Evolutionary conservation across 2,888 invertebrate species (phyloP), one percentile per base, ranked within the genome.

Genomic region (Rhabditophanes sp.): DNA sequence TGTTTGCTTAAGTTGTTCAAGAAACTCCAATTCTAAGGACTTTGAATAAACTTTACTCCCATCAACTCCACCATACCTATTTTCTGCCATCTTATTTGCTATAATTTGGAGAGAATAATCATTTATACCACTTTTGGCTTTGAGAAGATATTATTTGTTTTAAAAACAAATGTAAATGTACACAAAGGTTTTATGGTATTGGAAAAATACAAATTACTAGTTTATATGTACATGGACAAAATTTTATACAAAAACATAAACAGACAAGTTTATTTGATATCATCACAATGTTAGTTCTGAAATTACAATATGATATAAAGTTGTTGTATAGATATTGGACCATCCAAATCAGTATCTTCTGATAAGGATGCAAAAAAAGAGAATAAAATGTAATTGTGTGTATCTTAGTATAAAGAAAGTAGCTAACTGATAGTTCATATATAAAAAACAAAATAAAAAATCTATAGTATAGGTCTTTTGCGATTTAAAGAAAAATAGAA

Each of bases 401-500:
- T n/a, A n/a, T n/a, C n/a, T n/a, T n/a, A n/a, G n/a, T n/a, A n/a
- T n/a, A n/a, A n/a, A n/a, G n/a, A n/a, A n/a, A n/a, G n/a, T n/a
- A n/a, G n/a, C n/a, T n/a, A n/a, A n/a, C n/a, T n/a, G n/a, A n/a
- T n/a, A n/a, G n/a, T n/a, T n/a, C n/a, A n/a, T n/a, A n/a, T n/a
- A n/a, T n/a, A n/a, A n/a, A n/a, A n/a, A n/a, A n/a, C n/a, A n/a
- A n/a, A n/a, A n/a, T n/a, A n/a, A n/a, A n/a, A n/a, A n/a, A n/a
- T n/a, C n/a, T n/a, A n/a, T n/a, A n/a, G n/a, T n/a, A n/a, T n/a
- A n/a, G n/a, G n/a, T n/a, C n/a, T n/a, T n/a, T n/a, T n/a, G n/a
- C n/a, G n/a, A n/a, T n/a, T n/a, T n/a, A n/a, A n/a, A n/a, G n/a
- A 25, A 16, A 25, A 25, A 25, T 25, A 25, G 25, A 16, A 25